A percentile compares a stretch with the other conserved stretches of the same genome.
These are phyloP conservation scores for Fabriciana adippe DNA, from an alignment of 2,888 invertebrate genomes.

Conservation along the genomic window DNA sequence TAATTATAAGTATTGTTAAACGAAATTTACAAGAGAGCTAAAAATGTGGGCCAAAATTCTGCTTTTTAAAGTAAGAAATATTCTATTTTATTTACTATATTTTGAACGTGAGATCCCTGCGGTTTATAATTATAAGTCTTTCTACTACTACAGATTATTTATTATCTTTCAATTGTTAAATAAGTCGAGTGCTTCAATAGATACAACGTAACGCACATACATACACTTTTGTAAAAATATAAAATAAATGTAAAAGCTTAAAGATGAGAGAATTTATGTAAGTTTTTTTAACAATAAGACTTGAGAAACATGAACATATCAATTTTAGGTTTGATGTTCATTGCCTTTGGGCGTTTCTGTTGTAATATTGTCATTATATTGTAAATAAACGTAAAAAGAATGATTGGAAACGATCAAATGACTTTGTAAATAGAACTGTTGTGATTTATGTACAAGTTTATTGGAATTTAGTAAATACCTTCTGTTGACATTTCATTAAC, in stretches of 20 bases:
- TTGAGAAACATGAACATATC: constrained; percentile 9
- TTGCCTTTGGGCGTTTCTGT: neutral
- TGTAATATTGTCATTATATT: neutral
- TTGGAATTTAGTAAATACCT: neutral
- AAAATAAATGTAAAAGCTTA: no score
- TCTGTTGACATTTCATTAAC: no score
- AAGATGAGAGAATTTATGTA: neutral
- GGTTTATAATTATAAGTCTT: no score
- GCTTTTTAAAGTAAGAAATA: neutral
- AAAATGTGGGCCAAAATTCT: constrained; percentile 15
- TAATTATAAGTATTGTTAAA: constrained; percentile 17
- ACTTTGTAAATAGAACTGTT: neutral
- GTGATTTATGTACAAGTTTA: constrained; percentile 2
- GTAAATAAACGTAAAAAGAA: neutral
- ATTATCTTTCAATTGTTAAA: no score
- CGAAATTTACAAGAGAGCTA: constrained; percentile 11
- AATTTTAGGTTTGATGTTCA: neutral
- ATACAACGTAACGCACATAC: no score
- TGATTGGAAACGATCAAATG: constrained; percentile 2
- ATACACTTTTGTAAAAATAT: no score
- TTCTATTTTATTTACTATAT: no score
- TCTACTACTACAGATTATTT: no score
- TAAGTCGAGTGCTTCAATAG: no score
- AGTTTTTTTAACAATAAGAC: neutral
- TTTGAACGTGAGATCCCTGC: no score